Evolutionary conservation across 2,888 invertebrate species (phyloP).

Genomic region (Tetragonula carbonaria): DNA sequence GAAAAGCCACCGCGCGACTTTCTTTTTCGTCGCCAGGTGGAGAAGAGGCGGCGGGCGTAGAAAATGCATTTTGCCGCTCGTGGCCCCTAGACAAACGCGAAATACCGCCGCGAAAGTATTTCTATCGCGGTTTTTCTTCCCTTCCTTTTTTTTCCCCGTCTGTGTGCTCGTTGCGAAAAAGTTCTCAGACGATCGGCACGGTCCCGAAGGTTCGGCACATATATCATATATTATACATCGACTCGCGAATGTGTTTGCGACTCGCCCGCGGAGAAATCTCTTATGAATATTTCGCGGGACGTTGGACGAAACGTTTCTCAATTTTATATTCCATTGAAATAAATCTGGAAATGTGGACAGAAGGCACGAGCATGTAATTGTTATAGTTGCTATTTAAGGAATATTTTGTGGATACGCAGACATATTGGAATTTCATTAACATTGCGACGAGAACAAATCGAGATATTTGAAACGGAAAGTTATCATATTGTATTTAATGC

Average conservation of each 20-base stretch:
- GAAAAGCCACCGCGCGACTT: slow-evolving; percentile 13
- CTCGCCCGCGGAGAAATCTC: background rate
- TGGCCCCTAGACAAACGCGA: background rate
- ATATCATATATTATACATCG: background rate
- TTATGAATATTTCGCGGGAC: background rate
- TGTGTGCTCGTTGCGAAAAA: background rate
- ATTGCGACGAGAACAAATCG: no score
- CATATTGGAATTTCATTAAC: no score
- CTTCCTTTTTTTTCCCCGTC: background rate
- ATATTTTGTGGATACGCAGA: no score
- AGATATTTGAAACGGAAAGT: no score
- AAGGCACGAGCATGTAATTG: background rate
- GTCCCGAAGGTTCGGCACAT: background rate
- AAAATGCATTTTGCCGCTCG: slow-evolving; percentile 13
- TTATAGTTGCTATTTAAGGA: no score
- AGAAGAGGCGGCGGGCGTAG: background rate
- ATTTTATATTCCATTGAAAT: background rate
- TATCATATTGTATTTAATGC: no score
- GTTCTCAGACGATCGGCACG: background rate
- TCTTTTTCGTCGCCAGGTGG: slow-evolving; percentile 21
- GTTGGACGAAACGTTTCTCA: background rate
- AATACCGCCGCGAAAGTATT: slow-evolving; percentile 9
- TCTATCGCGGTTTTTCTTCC: background rate
- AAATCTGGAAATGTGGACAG: background rate
- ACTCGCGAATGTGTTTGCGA: background rate